A percentile compares a stretch with the other conserved stretches of the same genome.
Evolutionary conservation across 1,140 invertebrate genomes (phyloP).

Genomic region (Bombus sylvicola): DNA sequence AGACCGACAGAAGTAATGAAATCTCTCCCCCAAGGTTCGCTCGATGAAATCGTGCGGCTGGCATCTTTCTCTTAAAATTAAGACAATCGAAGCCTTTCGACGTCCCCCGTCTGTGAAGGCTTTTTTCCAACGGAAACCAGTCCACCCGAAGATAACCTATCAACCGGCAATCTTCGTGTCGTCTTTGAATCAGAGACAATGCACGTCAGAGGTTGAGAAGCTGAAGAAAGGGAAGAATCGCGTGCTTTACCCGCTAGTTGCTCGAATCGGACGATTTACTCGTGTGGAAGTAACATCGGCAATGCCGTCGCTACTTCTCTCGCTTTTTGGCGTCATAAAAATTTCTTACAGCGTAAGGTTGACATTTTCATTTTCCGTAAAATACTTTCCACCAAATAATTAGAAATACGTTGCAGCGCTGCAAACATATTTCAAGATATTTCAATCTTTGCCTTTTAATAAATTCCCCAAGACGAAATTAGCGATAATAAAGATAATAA

Average conservation of each 20-base stretch:
- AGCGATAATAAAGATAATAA: background rate
- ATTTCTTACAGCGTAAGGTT: background rate
- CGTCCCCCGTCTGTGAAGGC: slow-evolving; percentile 33
- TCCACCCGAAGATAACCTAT: slow-evolving; percentile 61
- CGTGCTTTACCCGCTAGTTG: slow-evolving; percentile 52
- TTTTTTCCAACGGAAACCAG: slow-evolving; percentile 57
- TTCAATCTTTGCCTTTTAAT: background rate
- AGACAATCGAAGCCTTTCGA: slow-evolving; percentile 52
- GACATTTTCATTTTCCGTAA: background rate
- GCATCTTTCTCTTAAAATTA: slow-evolving; percentile 43
- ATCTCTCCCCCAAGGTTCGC: background rate
- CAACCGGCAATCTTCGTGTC: slow-evolving; percentile 60
- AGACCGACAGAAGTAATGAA: slow-evolving; percentile 14
- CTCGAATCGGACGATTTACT: slow-evolving; percentile 54
- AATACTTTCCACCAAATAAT: background rate
- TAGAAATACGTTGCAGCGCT: background rate
- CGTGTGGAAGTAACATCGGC: slow-evolving; percentile 50
- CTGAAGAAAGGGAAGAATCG: slow-evolving; percentile 57
- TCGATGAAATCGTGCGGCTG: slow-evolving; percentile 19
- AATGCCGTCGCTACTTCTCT: slow-evolving; percentile 42
- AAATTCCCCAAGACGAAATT: background rate
- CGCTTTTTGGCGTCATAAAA: slow-evolving; percentile 4
- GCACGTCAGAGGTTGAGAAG: slow-evolving; percentile 56
- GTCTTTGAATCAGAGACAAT: slow-evolving; percentile 69
- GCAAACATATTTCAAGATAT: background rate